phyloP scores from a whole-genome alignment of 2,888 invertebrate species.

The Tricholauxania praeusta region DNA sequence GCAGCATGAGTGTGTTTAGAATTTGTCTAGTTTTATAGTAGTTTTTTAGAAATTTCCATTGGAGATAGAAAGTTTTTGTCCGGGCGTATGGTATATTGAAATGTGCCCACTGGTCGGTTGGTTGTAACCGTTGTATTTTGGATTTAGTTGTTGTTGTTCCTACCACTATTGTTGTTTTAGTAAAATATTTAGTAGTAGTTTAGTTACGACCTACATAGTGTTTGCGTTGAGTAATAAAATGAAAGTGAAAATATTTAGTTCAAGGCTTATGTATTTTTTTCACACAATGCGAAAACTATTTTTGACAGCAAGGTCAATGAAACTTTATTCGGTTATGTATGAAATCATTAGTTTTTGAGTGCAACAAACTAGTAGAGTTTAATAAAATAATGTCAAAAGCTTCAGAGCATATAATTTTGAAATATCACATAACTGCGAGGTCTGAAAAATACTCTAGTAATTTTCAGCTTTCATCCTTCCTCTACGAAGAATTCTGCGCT shows the following conservation, averaged over 20 bases:
- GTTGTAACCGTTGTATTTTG: slow-evolving; percentile 7
- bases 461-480: too few species aligned
- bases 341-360: too few species aligned
- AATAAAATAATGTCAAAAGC: too few species aligned
- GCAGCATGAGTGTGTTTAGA: slow-evolving; percentile 21
- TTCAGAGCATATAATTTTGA: too few species aligned
- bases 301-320: background rate
- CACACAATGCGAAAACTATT: slow-evolving; percentile 8
- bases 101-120: slow-evolving; percentile 2
- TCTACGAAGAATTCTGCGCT: too few species aligned
- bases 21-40: slow-evolving; percentile 26
- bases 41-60: slow-evolving; percentile 29
- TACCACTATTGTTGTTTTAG: background rate
- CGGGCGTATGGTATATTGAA: slow-evolving; percentile 1
- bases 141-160: slow-evolving; percentile 15
- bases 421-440: too few species aligned
- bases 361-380: too few species aligned
- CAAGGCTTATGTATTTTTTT: slow-evolving; percentile 36
- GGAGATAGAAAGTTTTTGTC: slow-evolving; percentile 19
- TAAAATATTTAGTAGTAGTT: slow-evolving; percentile 1
- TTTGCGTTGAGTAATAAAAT: slow-evolving; percentile 6
- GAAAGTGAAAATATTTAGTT: slow-evolving; percentile 42
- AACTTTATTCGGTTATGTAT: background rate
- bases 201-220: slow-evolving; percentile 10
- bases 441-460: too few species aligned